Conservation (phyloP, 1,140 invertebrate genomes). For the Musca domestica region DNA sequence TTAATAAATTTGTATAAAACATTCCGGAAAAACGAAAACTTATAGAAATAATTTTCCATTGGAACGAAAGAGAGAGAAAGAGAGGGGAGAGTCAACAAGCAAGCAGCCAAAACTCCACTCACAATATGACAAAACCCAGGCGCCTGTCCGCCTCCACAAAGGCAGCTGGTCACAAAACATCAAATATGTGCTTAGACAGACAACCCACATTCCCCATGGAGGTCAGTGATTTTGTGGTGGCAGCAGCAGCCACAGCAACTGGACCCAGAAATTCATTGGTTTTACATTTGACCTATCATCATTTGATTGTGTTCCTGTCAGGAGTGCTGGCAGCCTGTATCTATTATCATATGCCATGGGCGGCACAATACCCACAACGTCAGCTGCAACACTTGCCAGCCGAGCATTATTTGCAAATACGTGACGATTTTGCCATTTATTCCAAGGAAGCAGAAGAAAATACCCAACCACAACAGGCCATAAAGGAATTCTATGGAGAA, state of each 20-base stretch:
- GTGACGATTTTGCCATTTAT: conserved; percentile 48
- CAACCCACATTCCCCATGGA: neutral
- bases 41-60: neutral
- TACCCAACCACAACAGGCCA: conserved; percentile 30
- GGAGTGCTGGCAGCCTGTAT: conserved; percentile 36
- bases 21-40: neutral
- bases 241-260: neutral
- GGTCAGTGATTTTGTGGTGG: neutral
- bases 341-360: conserved; percentile 30
- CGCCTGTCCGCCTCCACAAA: neutral
- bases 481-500: conserved; percentile 46
- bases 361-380: neutral
- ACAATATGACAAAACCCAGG: conserved; percentile 13
- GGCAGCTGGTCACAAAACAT: neutral
- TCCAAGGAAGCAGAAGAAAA: conserved; percentile 28
- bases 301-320: conserved; percentile 32
- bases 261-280: neutral
- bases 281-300: neutral
- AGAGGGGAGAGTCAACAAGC: neutral
- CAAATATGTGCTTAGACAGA: neutral
- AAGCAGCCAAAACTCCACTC: too few species aligned
- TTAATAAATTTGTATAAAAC: neutral
- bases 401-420: conserved; percentile 42
- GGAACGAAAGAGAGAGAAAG: neutral
- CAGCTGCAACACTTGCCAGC: conserved; percentile 40